phyloP scores from a whole-genome alignment of 2,797 vertebrate genomes.

The Heliangelus exortis region DNA sequence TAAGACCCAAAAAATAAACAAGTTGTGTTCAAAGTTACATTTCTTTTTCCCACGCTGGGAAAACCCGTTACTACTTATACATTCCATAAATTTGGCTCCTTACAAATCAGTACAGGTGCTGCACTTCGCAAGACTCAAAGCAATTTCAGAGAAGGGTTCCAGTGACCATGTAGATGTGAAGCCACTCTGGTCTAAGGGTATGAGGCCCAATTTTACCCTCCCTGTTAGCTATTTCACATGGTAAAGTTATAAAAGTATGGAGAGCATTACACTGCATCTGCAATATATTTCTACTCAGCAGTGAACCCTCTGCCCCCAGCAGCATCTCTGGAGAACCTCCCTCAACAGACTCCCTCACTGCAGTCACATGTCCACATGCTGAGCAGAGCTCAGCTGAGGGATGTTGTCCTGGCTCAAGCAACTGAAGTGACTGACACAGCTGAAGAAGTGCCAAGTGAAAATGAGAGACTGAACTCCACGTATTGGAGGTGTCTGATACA shows the following conservation, averaged over 20 bases:
- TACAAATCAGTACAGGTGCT: background rate
- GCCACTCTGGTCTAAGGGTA: background rate
- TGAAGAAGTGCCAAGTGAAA: background rate
- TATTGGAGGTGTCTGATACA: background rate
- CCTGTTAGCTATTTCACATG: background rate
- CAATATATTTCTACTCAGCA: background rate
- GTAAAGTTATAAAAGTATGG: background rate
- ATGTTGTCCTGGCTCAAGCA: background rate
- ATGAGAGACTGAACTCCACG: background rate
- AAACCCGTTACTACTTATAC: background rate
- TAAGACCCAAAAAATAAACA: background rate
- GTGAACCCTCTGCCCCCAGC: background rate
- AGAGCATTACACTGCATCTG: background rate
- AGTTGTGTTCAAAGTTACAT: background rate
- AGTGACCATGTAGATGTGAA: background rate
- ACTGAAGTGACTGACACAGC: background rate
- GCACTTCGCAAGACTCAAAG: background rate
- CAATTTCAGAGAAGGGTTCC: background rate
- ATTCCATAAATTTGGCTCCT: rapidly evolving
- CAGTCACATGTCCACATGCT: background rate
- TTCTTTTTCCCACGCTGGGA: background rate
- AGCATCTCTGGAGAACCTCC: background rate
- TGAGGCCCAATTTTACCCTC: background rate
- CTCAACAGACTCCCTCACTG: background rate
- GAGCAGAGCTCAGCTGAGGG: background rate